A percentile compares a stretch with the other conserved stretches of the same genome.
Evolutionary conservation across 92 coral and sea anemone genomes (phyloP).

Genomic region (Porites lobata): DNA sequence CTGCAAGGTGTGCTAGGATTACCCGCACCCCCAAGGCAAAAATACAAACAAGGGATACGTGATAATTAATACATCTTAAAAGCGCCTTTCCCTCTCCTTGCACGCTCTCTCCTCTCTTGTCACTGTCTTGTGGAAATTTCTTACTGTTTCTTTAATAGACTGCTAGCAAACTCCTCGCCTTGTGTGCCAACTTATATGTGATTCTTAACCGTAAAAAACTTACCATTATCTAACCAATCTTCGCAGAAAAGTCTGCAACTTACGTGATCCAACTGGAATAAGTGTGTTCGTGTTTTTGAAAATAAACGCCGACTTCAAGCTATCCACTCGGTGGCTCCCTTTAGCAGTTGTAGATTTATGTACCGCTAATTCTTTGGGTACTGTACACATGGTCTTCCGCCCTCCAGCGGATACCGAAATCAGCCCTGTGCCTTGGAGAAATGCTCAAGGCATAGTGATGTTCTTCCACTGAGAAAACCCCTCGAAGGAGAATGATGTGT

Average conservation of each 20-base stretch:
- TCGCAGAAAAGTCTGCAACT: background rate
- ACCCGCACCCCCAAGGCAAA: too few species aligned
- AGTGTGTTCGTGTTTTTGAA: slow-evolving; percentile 8
- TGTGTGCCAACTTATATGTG: too few species aligned
- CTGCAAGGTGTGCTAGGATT: too few species aligned
- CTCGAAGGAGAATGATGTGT: background rate
- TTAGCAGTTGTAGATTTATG: slow-evolving; percentile 34
- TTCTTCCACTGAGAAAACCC: slow-evolving; percentile 7
- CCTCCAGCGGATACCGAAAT: slow-evolving; percentile 50
- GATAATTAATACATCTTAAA: too few species aligned
- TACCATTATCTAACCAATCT: too few species aligned
- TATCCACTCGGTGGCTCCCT: slow-evolving; percentile 27
- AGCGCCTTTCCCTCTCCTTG: too few species aligned
- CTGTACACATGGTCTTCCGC: slow-evolving; percentile 44
- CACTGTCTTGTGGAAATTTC: too few species aligned
- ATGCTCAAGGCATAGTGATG: background rate
- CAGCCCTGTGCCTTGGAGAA: slow-evolving; percentile 42
- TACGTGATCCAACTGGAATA: slow-evolving; percentile 22
- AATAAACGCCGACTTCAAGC: slow-evolving; percentile 20
- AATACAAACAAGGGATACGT: too few species aligned
- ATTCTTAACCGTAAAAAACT: too few species aligned
- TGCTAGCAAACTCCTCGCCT: too few species aligned
- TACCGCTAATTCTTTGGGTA: slow-evolving; percentile 20
- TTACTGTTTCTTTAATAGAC: too few species aligned
- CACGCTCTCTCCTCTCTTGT: too few species aligned